Evolutionary conservation across 2,797 vertebrate genomes (phyloP), one percentile per base, ranked within the genome.

Genomic region (Valencia hispanica): DNA sequence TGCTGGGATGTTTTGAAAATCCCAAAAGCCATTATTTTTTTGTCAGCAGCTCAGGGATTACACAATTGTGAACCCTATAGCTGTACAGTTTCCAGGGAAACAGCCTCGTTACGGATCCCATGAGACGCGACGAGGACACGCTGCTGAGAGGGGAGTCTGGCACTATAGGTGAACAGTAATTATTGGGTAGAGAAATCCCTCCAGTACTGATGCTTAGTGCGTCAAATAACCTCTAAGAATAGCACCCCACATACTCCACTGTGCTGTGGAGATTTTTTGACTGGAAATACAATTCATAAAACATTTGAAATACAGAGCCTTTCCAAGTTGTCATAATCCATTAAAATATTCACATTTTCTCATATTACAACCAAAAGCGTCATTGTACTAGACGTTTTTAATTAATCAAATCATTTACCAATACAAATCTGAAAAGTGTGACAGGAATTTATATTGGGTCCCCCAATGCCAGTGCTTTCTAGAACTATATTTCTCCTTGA

Each of bases 41-140:
- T 88, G 83, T 89, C 87, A 87, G 86, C 79, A 84, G 82, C 74
- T 85, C 74, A 82, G 86, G 90, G 87, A 93, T 93, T 92, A 91
- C 87, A 89, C 89, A 92, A 82, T 91, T 91, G 92, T 85, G 89
- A 81, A 81, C 83, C 78, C 87, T 83, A 81, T 87, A 87, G 89
- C 85, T 83, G 86, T 91, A 89, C 90, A 86, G 93, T 94, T 95
- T 93, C 92, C 93, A 94, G 88, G 92, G 93, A 94, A 92, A 95
- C 93, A 90, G 91, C 88, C 84, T 85, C 83, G 89, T 86, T 90
- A 76, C 84, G 70, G 90, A 89, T 91, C 90, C 86, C 85, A 81
- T 22, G 70, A 86, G 88, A 84, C 61, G n/a, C 85, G 83, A 86
- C 69, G 70, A 82, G 88, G 85, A 89, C 77, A 85, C 25, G 57